Evolutionary conservation across 1,140 invertebrate genomes (phyloP).

Genomic region (Spodoptera frugiperda): DNA sequence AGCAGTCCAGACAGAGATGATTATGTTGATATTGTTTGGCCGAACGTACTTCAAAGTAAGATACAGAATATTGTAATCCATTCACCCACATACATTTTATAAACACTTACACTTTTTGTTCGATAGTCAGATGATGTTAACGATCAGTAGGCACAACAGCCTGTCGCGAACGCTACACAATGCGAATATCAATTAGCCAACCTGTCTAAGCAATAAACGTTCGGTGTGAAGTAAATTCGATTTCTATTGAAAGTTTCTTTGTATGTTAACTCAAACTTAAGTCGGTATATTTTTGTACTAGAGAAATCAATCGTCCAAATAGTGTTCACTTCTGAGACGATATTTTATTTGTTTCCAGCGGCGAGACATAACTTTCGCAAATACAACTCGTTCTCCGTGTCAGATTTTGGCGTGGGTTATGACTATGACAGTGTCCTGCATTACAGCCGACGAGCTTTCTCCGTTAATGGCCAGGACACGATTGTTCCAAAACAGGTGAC

Average conservation of each 20-base stretch:
- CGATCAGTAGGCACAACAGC: neutral
- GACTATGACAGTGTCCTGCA: constrained; percentile 92
- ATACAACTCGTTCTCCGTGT: constrained; percentile 88
- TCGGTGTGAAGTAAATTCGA: constrained; percentile 43
- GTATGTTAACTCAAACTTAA: constrained; percentile 29
- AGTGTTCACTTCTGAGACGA: constrained; percentile 31
- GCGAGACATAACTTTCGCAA: constrained; percentile 90
- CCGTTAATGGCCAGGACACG: constrained; percentile 88
- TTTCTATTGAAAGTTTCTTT: constrained; percentile 48
- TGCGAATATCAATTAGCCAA: constrained; percentile 50
- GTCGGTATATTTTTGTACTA: constrained; percentile 18
- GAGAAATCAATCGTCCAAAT: constrained; percentile 11
- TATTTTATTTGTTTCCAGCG: constrained; percentile 63
- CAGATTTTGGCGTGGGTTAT: constrained; percentile 89
- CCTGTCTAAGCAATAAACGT: constrained; percentile 37
- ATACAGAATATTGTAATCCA: neutral
- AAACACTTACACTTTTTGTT: constrained; percentile 28
- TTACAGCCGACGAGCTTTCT: constrained; percentile 90
- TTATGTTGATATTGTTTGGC: constrained; percentile 89
- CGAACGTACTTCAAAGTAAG: constrained; percentile 88
- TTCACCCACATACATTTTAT: neutral
- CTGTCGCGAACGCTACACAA: constrained; percentile 47
- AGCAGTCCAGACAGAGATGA: constrained; percentile 90
- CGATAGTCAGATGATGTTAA: constrained; percentile 6
- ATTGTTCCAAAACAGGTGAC: constrained; percentile 86